These are phyloP conservation scores for Acronicta psi DNA, from an alignment of 2,888 invertebrate genomes.

Conservation along the genomic window DNA sequence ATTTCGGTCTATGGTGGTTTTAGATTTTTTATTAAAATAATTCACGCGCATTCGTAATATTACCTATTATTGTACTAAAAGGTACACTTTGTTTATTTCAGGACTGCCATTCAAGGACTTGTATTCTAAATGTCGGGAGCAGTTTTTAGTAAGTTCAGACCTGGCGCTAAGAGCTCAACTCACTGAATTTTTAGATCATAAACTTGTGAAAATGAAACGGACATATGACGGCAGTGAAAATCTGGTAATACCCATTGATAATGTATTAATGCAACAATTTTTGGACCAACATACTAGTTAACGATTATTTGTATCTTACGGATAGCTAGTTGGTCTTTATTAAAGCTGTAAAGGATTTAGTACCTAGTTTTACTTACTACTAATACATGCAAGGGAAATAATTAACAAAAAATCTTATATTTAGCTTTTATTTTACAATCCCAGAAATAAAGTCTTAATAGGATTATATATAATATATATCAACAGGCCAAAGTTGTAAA, in stretches of 20 bases:
- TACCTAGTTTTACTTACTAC: constrained; percentile 19
- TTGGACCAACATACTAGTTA: constrained; percentile 89
- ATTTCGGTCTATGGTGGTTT: no score
- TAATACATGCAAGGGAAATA: constrained; percentile 4
- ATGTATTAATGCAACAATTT: constrained; percentile 93
- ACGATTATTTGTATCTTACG: constrained; percentile 22
- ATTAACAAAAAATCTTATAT: constrained; percentile 72
- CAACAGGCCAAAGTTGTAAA: constrained; percentile 89
- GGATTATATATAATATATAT: constrained; percentile 89
- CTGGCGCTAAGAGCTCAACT: constrained; percentile 96
- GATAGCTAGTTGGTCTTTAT: constrained; percentile 12
- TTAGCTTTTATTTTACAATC: constrained; percentile 89
- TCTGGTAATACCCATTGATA: constrained; percentile 93
- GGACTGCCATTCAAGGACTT: constrained; percentile 97
- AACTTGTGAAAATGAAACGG: constrained; percentile 94
- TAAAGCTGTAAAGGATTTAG: constrained; percentile 15
- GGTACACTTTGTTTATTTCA: constrained; percentile 68
- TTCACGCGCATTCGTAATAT: no score
- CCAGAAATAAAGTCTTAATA: constrained; percentile 89
- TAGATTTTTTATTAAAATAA: no score
- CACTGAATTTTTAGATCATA: constrained; percentile 98
- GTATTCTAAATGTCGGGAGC: constrained; percentile 95
- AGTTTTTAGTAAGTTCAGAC: constrained; percentile 97
- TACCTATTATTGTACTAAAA: neutral
- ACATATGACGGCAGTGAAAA: constrained; percentile 95